Percentiles rank a stretch among this genome's conserved stretches.
phyloP scores from a whole-genome alignment of 1,140 invertebrate genomes.

The Acromyrmex charruanus region DNA sequence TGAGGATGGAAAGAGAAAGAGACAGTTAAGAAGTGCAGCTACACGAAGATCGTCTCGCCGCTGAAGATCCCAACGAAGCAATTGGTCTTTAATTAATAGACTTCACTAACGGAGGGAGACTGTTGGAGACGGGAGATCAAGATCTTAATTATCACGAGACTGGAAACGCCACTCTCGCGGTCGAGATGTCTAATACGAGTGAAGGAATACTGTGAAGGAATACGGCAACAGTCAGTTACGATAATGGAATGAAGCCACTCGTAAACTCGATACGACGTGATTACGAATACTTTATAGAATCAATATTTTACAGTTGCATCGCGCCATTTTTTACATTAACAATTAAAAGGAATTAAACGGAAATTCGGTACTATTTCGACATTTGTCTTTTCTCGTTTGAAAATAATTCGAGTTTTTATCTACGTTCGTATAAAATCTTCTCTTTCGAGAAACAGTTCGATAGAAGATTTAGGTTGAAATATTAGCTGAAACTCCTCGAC shows the following conservation, averaged over 20 bases:
- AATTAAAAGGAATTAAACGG: background rate
- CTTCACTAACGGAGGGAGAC: conserved; percentile 62
- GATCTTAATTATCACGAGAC: conserved; percentile 81
- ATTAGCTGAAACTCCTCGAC: conserved; percentile 33
- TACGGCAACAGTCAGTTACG: conserved; percentile 17
- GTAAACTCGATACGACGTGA: conserved; percentile 13
- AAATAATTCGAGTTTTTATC: conserved; percentile 9
- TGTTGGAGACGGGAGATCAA: conserved; percentile 65
- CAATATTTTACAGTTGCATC: background rate
- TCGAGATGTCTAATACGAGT: conserved; percentile 65
- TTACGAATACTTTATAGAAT: background rate
- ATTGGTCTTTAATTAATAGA: conserved; percentile 86
- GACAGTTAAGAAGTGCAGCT: conserved; percentile 53
- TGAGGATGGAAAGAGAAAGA: conserved; percentile 18
- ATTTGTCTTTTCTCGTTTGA: background rate
- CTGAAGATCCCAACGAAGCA: conserved; percentile 74
- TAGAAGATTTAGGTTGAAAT: conserved; percentile 15
- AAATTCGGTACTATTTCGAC: background rate
- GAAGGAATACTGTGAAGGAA: conserved; percentile 25
- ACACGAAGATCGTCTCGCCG: conserved; percentile 65
- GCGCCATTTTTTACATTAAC: background rate
- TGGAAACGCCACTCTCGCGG: conserved; percentile 76
- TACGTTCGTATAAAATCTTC: background rate
- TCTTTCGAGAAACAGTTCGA: background rate
- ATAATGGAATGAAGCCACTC: conserved; percentile 53